A percentile compares a stretch with the other conserved stretches of the same genome.
Evolutionary conservation across 2,888 invertebrate genomes (phyloP).

Genomic region (Pseudococcus viburni): DNA sequence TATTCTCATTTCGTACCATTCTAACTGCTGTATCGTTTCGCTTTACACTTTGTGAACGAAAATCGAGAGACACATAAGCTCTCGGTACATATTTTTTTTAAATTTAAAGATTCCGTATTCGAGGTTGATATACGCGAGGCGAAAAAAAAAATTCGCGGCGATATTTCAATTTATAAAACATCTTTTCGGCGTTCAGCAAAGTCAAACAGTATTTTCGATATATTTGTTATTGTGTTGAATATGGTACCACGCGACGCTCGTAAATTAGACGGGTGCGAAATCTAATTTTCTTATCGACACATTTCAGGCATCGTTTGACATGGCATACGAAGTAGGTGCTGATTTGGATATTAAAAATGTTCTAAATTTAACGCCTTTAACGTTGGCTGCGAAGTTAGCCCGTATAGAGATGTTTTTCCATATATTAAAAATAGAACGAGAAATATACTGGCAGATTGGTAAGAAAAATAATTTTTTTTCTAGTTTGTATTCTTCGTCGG

Average conservation of each 20-base stretch:
- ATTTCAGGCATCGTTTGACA: constrained; percentile 88
- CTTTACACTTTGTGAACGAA: neutral
- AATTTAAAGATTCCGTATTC: neutral
- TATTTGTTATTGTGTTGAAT: constrained; percentile 5
- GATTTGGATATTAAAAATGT: constrained; percentile 89
- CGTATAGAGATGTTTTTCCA: constrained; percentile 97
- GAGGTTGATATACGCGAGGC: neutral
- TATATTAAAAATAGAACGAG: constrained; percentile 94
- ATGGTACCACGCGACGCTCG: neutral
- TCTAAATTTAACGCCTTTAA: constrained; percentile 90
- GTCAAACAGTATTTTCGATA: constrained; percentile 17
- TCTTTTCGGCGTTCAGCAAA: neutral
- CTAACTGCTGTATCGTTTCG: neutral
- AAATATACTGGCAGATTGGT: constrained; percentile 98
- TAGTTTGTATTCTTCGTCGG: neutral
- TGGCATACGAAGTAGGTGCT: constrained; percentile 94
- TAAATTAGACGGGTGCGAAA: constrained; percentile 2
- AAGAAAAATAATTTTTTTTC: constrained; percentile 68
- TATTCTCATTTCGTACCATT: neutral
- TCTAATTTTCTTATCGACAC: constrained; percentile 39
- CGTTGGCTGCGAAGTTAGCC: constrained; percentile 93
- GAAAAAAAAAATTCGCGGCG: neutral
- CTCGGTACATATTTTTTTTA: neutral
- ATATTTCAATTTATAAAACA: constrained; percentile 33
- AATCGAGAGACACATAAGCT: neutral